Percentiles rank a stretch among this genome's conserved stretches.
Conservation (phyloP, 2,888 invertebrate genomes). For the Lepidocyrtoides sp. region DNA sequence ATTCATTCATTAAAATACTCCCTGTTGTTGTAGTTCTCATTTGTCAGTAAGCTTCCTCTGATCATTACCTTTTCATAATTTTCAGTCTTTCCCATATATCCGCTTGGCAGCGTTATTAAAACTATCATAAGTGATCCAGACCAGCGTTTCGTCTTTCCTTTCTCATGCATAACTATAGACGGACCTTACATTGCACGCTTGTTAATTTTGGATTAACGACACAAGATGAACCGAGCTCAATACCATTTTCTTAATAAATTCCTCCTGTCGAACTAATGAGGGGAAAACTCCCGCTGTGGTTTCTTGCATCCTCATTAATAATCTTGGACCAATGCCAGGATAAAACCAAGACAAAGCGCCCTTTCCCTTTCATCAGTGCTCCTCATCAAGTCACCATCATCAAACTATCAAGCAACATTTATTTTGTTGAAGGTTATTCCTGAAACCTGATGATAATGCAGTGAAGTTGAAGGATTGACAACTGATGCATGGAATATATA, state of each 20-base stretch:
- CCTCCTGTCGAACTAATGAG: conserved; percentile 72
- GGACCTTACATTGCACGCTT: conserved; percentile 34
- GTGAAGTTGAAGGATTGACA: conserved; percentile 75
- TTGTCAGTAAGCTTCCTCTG: neutral
- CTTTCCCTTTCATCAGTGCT: conserved; percentile 76
- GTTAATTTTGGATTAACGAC: conserved; percentile 57
- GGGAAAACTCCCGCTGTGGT: conserved; percentile 75
- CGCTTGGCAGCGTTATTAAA: too few relatives aligned
- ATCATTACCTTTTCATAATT: neutral
- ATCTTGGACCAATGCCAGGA: conserved; percentile 45
- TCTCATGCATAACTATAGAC: neutral
- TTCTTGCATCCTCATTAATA: conserved; percentile 77
- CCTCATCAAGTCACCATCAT: conserved; percentile 67
- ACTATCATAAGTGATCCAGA: too few relatives aligned
- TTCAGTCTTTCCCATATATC: neutral
- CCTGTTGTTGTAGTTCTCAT: conserved; percentile 55
- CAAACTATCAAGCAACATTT: conserved; percentile 58
- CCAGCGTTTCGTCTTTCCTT: too few relatives aligned
- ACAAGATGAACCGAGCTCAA: neutral
- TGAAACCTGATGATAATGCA: conserved; percentile 35
- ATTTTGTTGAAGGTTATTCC: conserved; percentile 35
- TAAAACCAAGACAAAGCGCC: conserved; percentile 40
- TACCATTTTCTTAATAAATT: conserved; percentile 66
- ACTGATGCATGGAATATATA: conserved; percentile 53
- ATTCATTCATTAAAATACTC: conserved; percentile 68